Conservation (phyloP, 2,797 vertebrate species). For the Rhinogobio ventralis region DNA sequence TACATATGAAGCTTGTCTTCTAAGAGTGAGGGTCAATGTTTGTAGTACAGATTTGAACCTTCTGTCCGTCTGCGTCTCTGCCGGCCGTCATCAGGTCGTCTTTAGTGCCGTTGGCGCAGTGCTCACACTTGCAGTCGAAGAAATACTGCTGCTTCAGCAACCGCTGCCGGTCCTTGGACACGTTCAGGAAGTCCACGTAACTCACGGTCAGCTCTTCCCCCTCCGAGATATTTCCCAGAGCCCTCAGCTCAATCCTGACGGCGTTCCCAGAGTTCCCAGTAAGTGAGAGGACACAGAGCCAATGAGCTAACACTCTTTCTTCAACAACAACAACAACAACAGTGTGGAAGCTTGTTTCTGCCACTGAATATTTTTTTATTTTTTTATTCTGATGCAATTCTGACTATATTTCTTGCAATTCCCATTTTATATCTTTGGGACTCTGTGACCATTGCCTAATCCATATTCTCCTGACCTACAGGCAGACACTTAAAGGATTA, state of each 20-base stretch:
- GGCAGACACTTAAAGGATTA: too few species aligned
- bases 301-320: neutral
- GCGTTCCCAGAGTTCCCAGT: neutral
- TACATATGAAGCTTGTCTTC: too few species aligned
- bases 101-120: conserved; percentile 85
- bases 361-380: too few species aligned
- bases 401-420: neutral
- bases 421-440: too few species aligned
- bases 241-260: conserved; percentile 90
- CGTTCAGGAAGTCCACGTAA: conserved; percentile 91
- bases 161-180: conserved; percentile 84
- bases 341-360: neutral
- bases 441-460: too few species aligned
- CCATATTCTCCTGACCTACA: too few species aligned
- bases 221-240: conserved; percentile 81
- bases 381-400: neutral
- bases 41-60: conserved; percentile 71
- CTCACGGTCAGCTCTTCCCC: conserved; percentile 90
- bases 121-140: conserved; percentile 88
- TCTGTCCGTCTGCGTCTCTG: conserved; percentile 74
- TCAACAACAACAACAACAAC: neutral
- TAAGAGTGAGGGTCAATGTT: neutral
- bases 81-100: conserved; percentile 86
- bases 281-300: neutral
- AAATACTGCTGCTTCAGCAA: conserved; percentile 87